Evolutionary conservation across 2,888 invertebrate species (phyloP), one percentile per base, ranked within the genome.

Genomic region (Octonoba sinensis): DNA sequence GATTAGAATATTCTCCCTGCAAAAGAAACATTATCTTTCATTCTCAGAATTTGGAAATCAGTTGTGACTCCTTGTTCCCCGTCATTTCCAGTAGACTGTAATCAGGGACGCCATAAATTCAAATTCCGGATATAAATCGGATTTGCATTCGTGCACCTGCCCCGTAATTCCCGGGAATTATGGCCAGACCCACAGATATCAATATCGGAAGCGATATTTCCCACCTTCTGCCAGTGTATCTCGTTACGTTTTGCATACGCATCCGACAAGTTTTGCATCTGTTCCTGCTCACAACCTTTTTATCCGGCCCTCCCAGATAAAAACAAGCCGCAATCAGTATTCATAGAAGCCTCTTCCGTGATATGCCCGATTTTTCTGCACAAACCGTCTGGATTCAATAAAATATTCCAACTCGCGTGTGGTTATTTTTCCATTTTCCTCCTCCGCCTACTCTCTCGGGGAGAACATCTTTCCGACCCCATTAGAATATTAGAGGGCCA

Each of bases 281-380:
- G 79, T 81, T 73, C 69, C 69, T 67, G 36, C 72, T 81, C 79
- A 77, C 22, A 56, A 24, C 15, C 44, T 54, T 22, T 60, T 51
- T 51, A 47, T 57, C 47, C 59, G 54, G 20, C 49, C 70, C 71
- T 66, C 59, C 16, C 18, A 72, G 79, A 81, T 81, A 81, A 73
- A 79, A 81, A 81, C 73, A 67, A 81, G 57, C 77, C 46, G 77
- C 79, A 81, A 81, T 81, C 79, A 81, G 79, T 81, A 81, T 81
- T 73, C 79, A 81, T 81, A 81, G 51, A 46, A 66, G 60, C 59
- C 27, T 60, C 57, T 79, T 69, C 69, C 69, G 73, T 81, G 79
- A 81, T 81, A 81, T 73, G 79, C 74, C 69, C 62, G 46, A 74
- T 81, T 81, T 81, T 64, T 81, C 71, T 66, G 36, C 36, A 36